A percentile compares a stretch with the other conserved stretches of the same genome.
These are phyloP conservation scores for human (Homo sapiens) DNA, from an alignment of 2,113 vertebrate genomes.

Conservation along the genomic window GRCh38 chr1:53705501-53706000, in stretches of 20 bases:
- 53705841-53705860: constrained; percentile 41
- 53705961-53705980: not conserved
- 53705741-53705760: not conserved
- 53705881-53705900: constrained; percentile 38
- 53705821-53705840: constrained; percentile 63
- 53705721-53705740: not conserved
- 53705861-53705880: constrained; percentile 27
- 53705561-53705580: not conserved
- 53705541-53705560: not conserved
- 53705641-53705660: not conserved
- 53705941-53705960: not conserved
- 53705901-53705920: not conserved
- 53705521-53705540: not conserved
- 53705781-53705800: constrained; percentile 77
- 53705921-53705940: not conserved
- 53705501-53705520: not conserved
- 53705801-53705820: constrained; percentile 66
- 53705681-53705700: not conserved
- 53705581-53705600: not conserved
- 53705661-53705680: not conserved
- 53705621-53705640: not conserved
- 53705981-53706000: not conserved
- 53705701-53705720: not conserved
- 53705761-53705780: constrained; percentile 78
- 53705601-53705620: not conserved